Percentiles rank a stretch among this genome's conserved stretches.
Conservation (phyloP, 2,113 vertebrate species). For the Chamaea fasciata region DNA sequence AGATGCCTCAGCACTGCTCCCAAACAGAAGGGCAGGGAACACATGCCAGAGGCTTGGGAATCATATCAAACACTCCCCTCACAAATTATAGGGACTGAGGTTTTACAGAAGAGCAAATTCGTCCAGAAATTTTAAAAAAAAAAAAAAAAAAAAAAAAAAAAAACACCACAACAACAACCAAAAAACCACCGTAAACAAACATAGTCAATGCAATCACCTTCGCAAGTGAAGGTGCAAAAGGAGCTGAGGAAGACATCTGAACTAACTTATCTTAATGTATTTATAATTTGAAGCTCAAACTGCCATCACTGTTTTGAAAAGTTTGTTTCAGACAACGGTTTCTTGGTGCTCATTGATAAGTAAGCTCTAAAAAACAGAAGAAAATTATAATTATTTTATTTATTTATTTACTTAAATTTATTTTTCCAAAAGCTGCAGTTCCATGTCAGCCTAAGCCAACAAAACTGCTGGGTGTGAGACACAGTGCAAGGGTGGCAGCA, state of each 20-base stretch:
- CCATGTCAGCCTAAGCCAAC: fast-evolving
- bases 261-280: background rate
- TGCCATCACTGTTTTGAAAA: background rate
- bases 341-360: background rate
- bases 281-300: background rate
- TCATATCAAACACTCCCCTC: fast-evolving
- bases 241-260: background rate
- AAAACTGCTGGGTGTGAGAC: background rate
- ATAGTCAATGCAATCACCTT: background rate
- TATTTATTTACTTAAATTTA: too few relatives aligned
- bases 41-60: fast-evolving
- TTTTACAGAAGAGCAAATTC: background rate
- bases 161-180: background rate
- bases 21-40: too few relatives aligned
- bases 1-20: background rate
- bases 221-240: background rate
- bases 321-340: background rate
- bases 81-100: fast-evolving
- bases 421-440: background rate
- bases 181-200: background rate
- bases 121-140: background rate
- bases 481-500: background rate
- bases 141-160: background rate
- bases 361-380: background rate
- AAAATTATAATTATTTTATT: background rate